phyloP scores from a whole-genome alignment of 2,797 vertebrate species.

The Protosalanx chinensis region DNA sequence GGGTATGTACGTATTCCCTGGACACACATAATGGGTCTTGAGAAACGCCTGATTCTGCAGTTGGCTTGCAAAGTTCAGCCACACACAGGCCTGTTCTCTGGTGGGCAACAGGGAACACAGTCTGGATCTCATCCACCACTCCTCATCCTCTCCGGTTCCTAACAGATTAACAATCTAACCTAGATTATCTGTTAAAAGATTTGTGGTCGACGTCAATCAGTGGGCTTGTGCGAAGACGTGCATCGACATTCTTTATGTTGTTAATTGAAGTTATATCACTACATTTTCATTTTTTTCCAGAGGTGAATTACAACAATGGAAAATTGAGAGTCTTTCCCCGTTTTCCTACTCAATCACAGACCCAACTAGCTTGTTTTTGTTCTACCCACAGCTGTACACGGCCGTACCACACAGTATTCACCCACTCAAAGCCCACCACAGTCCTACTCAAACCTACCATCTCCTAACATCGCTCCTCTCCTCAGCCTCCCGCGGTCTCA shows the following conservation, averaged over 20 bases:
- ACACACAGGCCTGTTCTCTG: constrained; percentile 6
- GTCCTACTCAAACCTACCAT: too few species aligned
- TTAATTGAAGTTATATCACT: background rate
- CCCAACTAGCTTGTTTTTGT: too few species aligned
- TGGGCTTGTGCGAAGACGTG: background rate
- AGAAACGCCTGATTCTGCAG: constrained; percentile 31
- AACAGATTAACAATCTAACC: constrained; percentile 34
- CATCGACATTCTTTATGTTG: background rate
- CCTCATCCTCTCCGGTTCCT: constrained; percentile 44
- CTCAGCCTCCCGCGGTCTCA: too few species aligned
- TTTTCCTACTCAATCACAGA: too few species aligned
- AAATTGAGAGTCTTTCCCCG: too few species aligned
- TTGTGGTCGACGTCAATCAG: background rate
- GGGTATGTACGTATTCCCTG: background rate
- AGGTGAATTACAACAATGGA: too few species aligned
- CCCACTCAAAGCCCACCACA: too few species aligned
- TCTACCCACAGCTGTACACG: too few species aligned
- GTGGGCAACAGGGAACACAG: constrained; percentile 17
- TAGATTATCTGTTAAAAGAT: constrained; percentile 20
- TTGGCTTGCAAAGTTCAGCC: constrained; percentile 9
- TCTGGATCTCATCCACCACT: constrained; percentile 4
- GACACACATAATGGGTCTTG: constrained; percentile 13
- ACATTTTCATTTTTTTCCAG: too few species aligned
- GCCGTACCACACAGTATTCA: too few species aligned
- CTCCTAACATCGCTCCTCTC: too few species aligned